These are phyloP conservation scores for Thyatira batis DNA, from an alignment of 2,888 invertebrate genomes.

Conservation along the genomic window DNA sequence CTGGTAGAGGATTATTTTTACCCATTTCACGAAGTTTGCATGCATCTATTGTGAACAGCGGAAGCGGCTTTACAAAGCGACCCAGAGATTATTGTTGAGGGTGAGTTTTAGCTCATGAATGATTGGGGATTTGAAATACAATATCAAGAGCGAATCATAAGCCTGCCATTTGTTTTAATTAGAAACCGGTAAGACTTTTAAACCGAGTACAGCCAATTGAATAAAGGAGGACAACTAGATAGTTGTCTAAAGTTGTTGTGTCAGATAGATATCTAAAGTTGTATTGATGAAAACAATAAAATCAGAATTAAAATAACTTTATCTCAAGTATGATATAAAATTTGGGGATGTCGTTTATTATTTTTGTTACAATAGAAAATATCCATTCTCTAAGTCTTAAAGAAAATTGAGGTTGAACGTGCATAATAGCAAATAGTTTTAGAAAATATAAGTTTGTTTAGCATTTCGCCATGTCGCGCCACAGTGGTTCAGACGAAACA, in stretches of 20 bases:
- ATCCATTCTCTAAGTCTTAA: neutral
- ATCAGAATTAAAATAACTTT: too few relatives aligned
- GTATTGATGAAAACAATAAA: too few relatives aligned
- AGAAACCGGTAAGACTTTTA: neutral
- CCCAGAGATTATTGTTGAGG: constrained; percentile 67
- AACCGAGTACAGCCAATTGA: too few relatives aligned
- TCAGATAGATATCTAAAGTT: too few relatives aligned
- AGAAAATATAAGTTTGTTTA: constrained; percentile 21
- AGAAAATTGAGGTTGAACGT: neutral
- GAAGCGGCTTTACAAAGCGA: constrained; percentile 77
- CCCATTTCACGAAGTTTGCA: constrained; percentile 81
- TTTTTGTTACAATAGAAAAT: too few relatives aligned
- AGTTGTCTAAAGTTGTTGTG: too few relatives aligned
- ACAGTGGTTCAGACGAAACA: constrained; percentile 22
- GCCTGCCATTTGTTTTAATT: constrained; percentile 27
- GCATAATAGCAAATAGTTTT: constrained; percentile 7
- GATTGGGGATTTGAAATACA: constrained; percentile 61
- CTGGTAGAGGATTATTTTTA: constrained; percentile 78
- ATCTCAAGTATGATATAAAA: too few relatives aligned
- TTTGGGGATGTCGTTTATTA: too few relatives aligned
- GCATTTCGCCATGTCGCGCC: constrained; percentile 15
- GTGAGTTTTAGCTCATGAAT: constrained; percentile 61
- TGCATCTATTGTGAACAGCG: constrained; percentile 75
- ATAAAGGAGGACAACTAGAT: too few relatives aligned
- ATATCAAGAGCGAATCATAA: constrained; percentile 45